A percentile compares a stretch with the other conserved stretches of the same genome.
Conservation (phyloP, 2,888 invertebrate genomes). For the Archaeoteleia sp. region DNA sequence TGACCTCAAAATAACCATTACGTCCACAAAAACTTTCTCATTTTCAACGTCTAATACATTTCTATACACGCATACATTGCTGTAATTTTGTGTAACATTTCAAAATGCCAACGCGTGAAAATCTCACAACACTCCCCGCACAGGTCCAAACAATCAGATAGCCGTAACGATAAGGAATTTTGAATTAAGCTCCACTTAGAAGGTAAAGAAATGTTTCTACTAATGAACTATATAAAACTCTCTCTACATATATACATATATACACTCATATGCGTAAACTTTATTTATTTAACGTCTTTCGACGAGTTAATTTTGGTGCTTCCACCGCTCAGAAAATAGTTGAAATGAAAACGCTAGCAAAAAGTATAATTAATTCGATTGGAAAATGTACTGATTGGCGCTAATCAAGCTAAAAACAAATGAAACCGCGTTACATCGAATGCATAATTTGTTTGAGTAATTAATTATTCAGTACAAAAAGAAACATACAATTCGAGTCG, state of each 20-base stretch:
- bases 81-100: not conserved
- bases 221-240: conserved; percentile 45
- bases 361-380: conserved; percentile 30
- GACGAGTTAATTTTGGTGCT: conserved; percentile 34
- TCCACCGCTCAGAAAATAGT: conserved; percentile 37
- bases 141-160: conserved; percentile 31
- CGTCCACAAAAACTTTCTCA: too few species aligned
- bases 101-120: not conserved
- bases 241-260: conserved; percentile 25
- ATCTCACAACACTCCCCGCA: conserved; percentile 38
- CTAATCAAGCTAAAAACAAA: conserved; percentile 42
- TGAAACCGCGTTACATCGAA: conserved; percentile 46
- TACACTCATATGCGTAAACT: conserved; percentile 26
- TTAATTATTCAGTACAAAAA: conserved; percentile 35
- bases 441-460: conserved; percentile 30
- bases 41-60: too few species aligned
- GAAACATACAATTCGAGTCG: not conserved
- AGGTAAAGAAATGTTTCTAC: conserved; percentile 54
- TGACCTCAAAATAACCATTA: too few species aligned
- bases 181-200: conserved; percentile 47
- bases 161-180: conserved; percentile 45
- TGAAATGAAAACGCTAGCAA: conserved; percentile 1
- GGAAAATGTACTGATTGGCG: conserved; percentile 46
- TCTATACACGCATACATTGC: not conserved
- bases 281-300: conserved; percentile 33